Conservation (phyloP, 2,888 invertebrate genomes). For the Mechanitis messenoides region DNA sequence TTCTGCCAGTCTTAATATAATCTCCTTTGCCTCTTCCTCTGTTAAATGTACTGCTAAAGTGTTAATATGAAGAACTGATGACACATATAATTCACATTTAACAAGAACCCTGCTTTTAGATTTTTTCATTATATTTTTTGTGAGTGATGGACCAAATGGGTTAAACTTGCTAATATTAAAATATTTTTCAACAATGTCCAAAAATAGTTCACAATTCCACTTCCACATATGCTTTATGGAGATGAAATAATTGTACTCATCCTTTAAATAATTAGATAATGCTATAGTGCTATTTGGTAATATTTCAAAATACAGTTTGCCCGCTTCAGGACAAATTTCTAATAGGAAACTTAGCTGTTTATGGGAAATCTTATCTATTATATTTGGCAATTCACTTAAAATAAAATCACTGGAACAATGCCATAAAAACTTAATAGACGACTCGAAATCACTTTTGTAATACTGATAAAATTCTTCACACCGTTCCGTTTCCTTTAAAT, state of each 20-base stretch:
- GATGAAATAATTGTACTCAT: constrained; percentile 37
- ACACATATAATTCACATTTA: constrained; percentile 48
- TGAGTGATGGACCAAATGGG: constrained; percentile 35
- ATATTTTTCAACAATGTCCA: constrained; percentile 48
- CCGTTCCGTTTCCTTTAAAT: constrained; percentile 39
- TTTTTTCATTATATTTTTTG: constrained; percentile 42
- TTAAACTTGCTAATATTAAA: constrained; percentile 30
- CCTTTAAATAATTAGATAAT: constrained; percentile 32
- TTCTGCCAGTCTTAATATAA: constrained; percentile 41
- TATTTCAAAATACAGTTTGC: constrained; percentile 44
- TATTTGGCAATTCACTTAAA: constrained; percentile 34
- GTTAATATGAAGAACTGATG: constrained; percentile 41
- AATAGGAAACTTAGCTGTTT: constrained; percentile 45
- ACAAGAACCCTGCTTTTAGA: constrained; percentile 41
- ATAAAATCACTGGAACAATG: constrained; percentile 45
- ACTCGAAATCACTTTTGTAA: constrained; percentile 40
- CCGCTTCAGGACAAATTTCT: constrained; percentile 42
- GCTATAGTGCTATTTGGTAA: constrained; percentile 35
- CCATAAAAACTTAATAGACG: constrained; percentile 44
- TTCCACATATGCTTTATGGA: constrained; percentile 45
- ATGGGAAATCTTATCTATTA: constrained; percentile 42
- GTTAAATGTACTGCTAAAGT: constrained; percentile 42
- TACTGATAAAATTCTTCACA: constrained; percentile 49
- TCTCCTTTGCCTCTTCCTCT: constrained; percentile 43
- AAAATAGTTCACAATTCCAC: constrained; percentile 38